A percentile compares a stretch with the other conserved stretches of the same genome.
These are phyloP conservation scores for Platycheirus albimanus DNA, from an alignment of 2,888 invertebrate species.

Conservation along the genomic window DNA sequence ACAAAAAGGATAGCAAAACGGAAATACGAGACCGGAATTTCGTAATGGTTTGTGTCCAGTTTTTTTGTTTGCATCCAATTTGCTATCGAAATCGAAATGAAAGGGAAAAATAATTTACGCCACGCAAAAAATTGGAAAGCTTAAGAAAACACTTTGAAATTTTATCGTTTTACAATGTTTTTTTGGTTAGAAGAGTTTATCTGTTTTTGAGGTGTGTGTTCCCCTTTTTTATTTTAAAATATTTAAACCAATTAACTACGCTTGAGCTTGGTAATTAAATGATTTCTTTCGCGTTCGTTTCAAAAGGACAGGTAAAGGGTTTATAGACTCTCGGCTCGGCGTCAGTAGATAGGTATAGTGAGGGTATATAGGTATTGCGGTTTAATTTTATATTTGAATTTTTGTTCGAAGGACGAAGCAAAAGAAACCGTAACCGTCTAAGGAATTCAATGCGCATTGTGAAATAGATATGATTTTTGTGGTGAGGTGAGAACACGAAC, in stretches of 20 bases:
- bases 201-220: constrained; percentile 22
- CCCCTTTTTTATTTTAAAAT: constrained; percentile 35
- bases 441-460: too few relatives aligned
- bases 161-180: constrained; percentile 23
- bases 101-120: constrained; percentile 7
- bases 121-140: constrained; percentile 35
- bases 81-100: background rate
- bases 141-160: constrained; percentile 60
- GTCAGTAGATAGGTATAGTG: too few relatives aligned
- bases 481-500: too few relatives aligned
- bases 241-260: constrained; percentile 68
- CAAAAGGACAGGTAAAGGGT: background rate
- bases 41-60: constrained; percentile 39
- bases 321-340: too few relatives aligned
- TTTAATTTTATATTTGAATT: too few relatives aligned
- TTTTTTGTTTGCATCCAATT: background rate
- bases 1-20: constrained; percentile 16
- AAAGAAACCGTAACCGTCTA: too few relatives aligned
- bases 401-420: too few relatives aligned
- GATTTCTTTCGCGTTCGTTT: background rate
- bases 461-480: too few relatives aligned
- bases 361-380: too few relatives aligned
- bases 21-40: constrained; percentile 44
- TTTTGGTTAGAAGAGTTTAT: constrained; percentile 20
- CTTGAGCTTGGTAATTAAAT: constrained; percentile 47